Percentiles rank a stretch among this genome's conserved stretches.
Evolutionary conservation across 35 echinoderm and acorn worm genomes (phyloP).

Genomic region (Patiria miniata): DNA sequence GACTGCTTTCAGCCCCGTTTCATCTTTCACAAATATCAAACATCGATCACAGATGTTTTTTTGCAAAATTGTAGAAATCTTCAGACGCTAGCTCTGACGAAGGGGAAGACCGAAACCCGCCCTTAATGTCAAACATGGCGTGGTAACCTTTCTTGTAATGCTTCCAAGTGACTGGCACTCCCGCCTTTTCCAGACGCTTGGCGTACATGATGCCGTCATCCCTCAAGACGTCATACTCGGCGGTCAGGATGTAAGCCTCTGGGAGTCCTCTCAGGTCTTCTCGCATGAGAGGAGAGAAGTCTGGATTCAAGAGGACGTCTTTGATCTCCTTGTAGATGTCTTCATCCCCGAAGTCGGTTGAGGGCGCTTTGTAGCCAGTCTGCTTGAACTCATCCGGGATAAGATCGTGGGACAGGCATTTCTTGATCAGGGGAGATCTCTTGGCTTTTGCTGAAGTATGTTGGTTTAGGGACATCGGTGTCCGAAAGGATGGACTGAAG

Average conservation of each 20-base stretch:
- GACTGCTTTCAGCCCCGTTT: too few relatives aligned
- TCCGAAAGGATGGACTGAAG: neutral
- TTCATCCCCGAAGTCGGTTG: constrained; percentile 43
- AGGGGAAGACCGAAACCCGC: neutral
- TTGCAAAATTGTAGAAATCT: neutral
- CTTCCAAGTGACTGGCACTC: constrained; percentile 55
- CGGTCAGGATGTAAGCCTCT: constrained; percentile 69
- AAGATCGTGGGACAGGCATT: constrained; percentile 9
- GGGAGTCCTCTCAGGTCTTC: constrained; percentile 68
- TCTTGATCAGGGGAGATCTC: neutral
- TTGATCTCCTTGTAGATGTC: constrained; percentile 41
- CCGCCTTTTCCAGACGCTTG: constrained; percentile 35
- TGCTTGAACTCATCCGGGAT: constrained; percentile 58
- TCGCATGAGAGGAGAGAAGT: constrained; percentile 49
- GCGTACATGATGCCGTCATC: constrained; percentile 82
- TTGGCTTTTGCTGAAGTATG: neutral
- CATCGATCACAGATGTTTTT: neutral
- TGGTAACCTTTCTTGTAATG: constrained; percentile 65
- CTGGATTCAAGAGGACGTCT: constrained; percentile 47
- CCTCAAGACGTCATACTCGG: constrained; percentile 64
- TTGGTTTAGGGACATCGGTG: neutral
- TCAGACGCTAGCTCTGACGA: neutral
- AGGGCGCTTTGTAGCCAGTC: constrained; percentile 2
- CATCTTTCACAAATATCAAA: too few relatives aligned
- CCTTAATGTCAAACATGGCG: constrained; percentile 37